Evolutionary conservation across 2,113 vertebrate species (phyloP), one percentile per base, ranked within the genome.

Genomic region (Tricholaema leucomelas): DNA sequence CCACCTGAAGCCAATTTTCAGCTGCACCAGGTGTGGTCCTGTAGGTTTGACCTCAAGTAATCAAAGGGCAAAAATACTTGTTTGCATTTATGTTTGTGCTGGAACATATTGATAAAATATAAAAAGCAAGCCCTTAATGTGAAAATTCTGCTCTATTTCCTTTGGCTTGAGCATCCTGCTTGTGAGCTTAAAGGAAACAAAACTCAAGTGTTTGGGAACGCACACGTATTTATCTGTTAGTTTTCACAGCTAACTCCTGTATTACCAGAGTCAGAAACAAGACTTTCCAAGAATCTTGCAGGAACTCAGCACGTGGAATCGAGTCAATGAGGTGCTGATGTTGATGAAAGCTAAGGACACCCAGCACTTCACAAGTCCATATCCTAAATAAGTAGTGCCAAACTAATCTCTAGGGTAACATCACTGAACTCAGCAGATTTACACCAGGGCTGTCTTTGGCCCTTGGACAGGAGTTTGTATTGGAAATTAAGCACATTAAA

Each of bases 181-280:
- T 71, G 46, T 12, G 30, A 90, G 27, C 42, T 35, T 74, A 90
- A 81, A 64, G 70, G 69, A 94, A 96, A 95, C 54, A 88, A 78
- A 86, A 59, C 46, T 61, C 46, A 67, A 90, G 48, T 55, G 19
- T 79, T 84, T 91, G 73, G 54, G 83, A 94, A 95, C 40, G 24
- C 33, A 81, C 31, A 44, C 30, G 19, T 73, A 91, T 76, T 96
- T 91, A 80, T 84, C 77, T 86, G 40, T 87, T 70, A 79, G 77
- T 76, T 86, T 90, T 81, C 76, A 65, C 35, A 58, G 54, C 61
- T 85, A 88, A 87, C 85, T 75, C 84, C 80, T 0, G 8, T 69
- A 64, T 71, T 77, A 71, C 30, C 66, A 90, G 70, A 84, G 48
- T 38, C 48, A 58, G 61, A 67, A 84, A 90, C 12, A 81, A 81